These are phyloP conservation scores for Tineola bisselliella DNA, from an alignment of 2,888 invertebrate genomes.

Conservation along the genomic window DNA sequence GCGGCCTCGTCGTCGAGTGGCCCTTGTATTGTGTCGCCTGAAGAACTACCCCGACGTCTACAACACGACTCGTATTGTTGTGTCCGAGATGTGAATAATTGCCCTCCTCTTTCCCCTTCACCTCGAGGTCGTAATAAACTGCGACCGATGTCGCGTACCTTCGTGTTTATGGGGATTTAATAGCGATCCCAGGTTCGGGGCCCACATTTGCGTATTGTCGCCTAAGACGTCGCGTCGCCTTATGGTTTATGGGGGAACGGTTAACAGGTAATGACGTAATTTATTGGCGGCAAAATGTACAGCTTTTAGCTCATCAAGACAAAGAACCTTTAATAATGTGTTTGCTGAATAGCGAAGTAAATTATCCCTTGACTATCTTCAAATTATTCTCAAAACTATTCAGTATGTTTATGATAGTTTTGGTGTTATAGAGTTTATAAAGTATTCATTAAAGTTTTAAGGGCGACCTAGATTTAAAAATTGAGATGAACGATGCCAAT, in stretches of 20 bases:
- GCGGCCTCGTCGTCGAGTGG: constrained; percentile 44
- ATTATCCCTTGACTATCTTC: constrained; percentile 3
- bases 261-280: constrained; percentile 61
- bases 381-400: not conserved
- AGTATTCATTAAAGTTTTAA: not conserved
- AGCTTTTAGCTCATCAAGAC: constrained; percentile 14
- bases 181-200: constrained; percentile 22
- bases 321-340: constrained; percentile 14
- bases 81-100: constrained; percentile 66
- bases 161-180: constrained; percentile 52
- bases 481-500: constrained; percentile 10
- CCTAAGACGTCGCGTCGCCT: constrained; percentile 47
- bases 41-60: constrained; percentile 37
- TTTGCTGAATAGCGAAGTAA: constrained; percentile 1
- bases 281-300: constrained; percentile 48
- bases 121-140: constrained; percentile 37
- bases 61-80: constrained; percentile 32
- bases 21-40: constrained; percentile 49
- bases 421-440: not conserved
- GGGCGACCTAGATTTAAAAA: not conserved
- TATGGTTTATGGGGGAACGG: constrained; percentile 27
- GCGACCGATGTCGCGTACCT: constrained; percentile 31
- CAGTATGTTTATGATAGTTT: not conserved
- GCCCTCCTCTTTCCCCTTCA: constrained; percentile 34
- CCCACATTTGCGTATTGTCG: constrained; percentile 57